Conservation (phyloP, 2,113 vertebrate species). For the Dromaius novaehollandiae region DNA sequence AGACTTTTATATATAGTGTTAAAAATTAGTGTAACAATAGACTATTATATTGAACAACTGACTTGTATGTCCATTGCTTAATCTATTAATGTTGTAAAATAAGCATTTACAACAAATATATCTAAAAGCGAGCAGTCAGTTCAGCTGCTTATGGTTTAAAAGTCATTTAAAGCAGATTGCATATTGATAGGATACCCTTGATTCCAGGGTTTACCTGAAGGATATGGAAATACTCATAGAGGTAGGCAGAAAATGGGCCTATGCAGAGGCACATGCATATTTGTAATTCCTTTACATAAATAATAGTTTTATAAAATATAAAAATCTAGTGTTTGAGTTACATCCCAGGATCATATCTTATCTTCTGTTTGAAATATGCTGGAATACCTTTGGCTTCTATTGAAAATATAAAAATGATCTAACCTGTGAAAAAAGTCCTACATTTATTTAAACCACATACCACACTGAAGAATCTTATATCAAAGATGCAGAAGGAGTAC, state of each 20-base stretch:
- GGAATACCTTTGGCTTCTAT: neutral
- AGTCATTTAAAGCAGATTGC: neutral
- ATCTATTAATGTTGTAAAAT: neutral
- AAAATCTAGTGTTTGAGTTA: neutral
- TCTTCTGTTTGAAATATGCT: neutral
- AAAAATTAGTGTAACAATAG: neutral
- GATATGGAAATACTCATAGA: neutral
- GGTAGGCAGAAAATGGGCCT: neutral
- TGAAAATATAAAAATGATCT: slow-evolving; percentile 13
- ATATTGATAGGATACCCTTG: neutral
- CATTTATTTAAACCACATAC: neutral
- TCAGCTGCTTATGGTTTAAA: neutral
- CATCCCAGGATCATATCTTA: neutral
- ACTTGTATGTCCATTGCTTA: neutral
- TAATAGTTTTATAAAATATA: neutral
- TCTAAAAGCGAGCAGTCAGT: neutral
- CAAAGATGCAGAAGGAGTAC: neutral
- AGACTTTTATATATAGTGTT: neutral
- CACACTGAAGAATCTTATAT: neutral
- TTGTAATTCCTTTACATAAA: neutral
- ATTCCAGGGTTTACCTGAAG: slow-evolving; percentile 1
- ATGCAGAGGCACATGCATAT: neutral
- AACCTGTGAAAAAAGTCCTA: neutral
- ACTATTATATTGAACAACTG: neutral
- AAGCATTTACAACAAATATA: neutral